phyloP scores from a whole-genome alignment of 2,797 vertebrate genomes.

The Simalia tracyae region DNA sequence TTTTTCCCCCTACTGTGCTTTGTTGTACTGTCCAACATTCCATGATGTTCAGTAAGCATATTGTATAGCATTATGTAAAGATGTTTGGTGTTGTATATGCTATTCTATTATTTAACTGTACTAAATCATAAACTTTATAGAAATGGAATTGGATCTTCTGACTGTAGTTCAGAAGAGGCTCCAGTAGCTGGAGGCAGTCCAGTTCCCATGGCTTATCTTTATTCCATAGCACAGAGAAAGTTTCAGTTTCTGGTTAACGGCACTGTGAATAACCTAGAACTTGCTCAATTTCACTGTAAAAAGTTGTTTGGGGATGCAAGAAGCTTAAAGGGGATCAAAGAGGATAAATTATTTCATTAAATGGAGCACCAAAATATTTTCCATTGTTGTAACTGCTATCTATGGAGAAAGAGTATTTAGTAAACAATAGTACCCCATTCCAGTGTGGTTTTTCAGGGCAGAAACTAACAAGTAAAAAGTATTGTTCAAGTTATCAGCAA shows the following conservation, averaged over 20 bases:
- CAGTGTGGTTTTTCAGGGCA: not conserved
- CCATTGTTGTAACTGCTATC: not conserved
- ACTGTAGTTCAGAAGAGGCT: not conserved
- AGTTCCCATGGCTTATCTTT: not conserved
- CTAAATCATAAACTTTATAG: not conserved
- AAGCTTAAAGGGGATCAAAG: not conserved
- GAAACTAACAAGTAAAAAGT: not conserved
- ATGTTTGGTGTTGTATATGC: not conserved
- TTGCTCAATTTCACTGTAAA: too few species aligned
- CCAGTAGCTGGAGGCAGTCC: not conserved
- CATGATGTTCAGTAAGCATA: not conserved
- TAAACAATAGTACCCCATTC: not conserved
- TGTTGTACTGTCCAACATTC: not conserved
- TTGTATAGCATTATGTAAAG: not conserved
- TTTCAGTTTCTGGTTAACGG: not conserved
- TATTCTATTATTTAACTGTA: not conserved
- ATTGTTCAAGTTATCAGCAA: not conserved
- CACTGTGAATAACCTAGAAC: too few species aligned
- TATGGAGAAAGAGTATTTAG: not conserved
- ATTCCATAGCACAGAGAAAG: too few species aligned
- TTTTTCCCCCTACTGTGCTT: too few species aligned
- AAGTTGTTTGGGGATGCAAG: not conserved
- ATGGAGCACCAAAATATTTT: not conserved
- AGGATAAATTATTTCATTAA: not conserved
- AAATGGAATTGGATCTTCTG: not conserved